These are phyloP conservation scores for Cosmorhoe ocellata DNA, from an alignment of 2,888 invertebrate species.

Conservation along the genomic window DNA sequence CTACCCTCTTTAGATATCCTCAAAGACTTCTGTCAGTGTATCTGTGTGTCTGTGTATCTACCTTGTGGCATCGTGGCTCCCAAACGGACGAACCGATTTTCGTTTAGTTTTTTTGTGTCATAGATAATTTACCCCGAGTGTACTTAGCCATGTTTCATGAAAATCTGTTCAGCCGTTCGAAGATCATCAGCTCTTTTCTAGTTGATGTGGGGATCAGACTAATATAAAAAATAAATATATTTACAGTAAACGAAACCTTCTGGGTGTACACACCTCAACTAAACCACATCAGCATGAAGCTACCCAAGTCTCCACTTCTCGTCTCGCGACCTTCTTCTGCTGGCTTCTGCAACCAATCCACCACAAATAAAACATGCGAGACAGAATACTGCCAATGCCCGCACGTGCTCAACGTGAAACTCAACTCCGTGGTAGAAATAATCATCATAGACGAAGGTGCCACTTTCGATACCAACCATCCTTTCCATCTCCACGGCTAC, in stretches of 20 bases:
- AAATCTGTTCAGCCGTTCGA: no score
- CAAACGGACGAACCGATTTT: no score
- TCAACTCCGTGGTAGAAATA: conserved; percentile 91
- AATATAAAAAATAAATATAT: conserved; percentile 10
- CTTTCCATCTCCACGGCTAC: conserved; percentile 93
- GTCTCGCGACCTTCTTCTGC: conserved; percentile 84
- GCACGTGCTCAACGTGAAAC: conserved; percentile 87
- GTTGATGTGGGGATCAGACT: no score
- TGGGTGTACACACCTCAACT: conserved; percentile 91
- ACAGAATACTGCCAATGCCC: conserved; percentile 91
- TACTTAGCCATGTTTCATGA: no score
- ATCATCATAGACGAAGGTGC: conserved; percentile 92
- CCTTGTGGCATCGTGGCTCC: no score
- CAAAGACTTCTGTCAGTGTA: no score
- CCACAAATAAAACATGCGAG: conserved; percentile 84
- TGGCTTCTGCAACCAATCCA: conserved; percentile 89
- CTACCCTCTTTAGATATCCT: no score
- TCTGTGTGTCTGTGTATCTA: no score
- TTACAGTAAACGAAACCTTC: conserved; percentile 78
- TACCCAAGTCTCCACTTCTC: conserved; percentile 88
- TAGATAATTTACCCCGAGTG: no score
- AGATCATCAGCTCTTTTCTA: no score
- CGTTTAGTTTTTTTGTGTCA: no score
- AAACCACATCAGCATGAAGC: conserved; percentile 91
- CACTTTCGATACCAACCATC: conserved; percentile 93